phyloP scores from a whole-genome alignment of 2,797 vertebrate genomes.

The Limnodromus scolopaceus region DNA sequence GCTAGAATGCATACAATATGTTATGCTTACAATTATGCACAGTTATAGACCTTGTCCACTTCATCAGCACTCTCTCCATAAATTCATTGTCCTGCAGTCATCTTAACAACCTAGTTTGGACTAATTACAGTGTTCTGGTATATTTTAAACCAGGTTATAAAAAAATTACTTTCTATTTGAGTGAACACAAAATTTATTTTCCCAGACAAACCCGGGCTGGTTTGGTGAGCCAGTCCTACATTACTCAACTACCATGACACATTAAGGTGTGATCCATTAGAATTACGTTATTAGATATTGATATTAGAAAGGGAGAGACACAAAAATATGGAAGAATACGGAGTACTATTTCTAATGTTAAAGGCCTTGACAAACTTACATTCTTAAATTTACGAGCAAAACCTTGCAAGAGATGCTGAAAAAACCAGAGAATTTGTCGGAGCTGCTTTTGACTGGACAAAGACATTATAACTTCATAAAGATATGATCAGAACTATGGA shows the following conservation, averaged over 20 bases:
- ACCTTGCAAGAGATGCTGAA: neutral
- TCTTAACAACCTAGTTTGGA: neutral
- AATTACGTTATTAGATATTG: neutral
- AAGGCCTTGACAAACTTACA: neutral
- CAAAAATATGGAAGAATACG: neutral
- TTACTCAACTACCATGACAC: neutral
- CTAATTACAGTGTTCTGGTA: neutral
- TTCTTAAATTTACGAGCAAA: neutral
- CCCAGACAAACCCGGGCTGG: neutral
- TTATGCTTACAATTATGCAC: neutral
- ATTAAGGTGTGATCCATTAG: neutral
- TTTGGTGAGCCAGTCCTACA: neutral
- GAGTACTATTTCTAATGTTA: neutral
- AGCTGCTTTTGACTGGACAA: neutral
- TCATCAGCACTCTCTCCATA: neutral
- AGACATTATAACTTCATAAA: neutral
- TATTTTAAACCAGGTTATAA: neutral
- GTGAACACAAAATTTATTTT: neutral
- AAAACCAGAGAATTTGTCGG: neutral
- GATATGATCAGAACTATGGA: neutral
- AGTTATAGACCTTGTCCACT: neutral
- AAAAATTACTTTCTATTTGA: neutral
- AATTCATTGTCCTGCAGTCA: neutral
- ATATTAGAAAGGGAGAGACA: neutral
- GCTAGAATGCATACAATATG: neutral